phyloP scores from a whole-genome alignment of 2,888 invertebrate species.

The Eilema griseolum region DNA sequence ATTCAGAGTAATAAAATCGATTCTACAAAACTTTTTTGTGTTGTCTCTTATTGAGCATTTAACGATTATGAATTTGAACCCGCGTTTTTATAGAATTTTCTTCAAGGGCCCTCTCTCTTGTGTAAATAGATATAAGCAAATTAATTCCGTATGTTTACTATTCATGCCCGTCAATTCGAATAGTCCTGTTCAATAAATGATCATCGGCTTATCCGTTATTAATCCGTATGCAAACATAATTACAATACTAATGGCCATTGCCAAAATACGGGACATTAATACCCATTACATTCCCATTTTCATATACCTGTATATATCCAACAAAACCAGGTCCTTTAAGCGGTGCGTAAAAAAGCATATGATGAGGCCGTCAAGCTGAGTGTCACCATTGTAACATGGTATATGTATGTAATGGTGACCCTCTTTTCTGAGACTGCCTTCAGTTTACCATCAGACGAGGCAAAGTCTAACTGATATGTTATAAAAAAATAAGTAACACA shows the following conservation, averaged over 20 bases:
- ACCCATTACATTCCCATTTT: no score
- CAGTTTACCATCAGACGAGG: no score
- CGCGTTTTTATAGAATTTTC: neutral
- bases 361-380: no score
- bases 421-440: no score
- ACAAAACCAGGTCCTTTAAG: no score
- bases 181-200: constrained; percentile 7
- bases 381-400: no score
- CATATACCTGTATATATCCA: no score
- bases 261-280: constrained; percentile 22
- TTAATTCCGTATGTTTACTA: neutral
- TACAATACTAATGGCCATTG: constrained; percentile 30
- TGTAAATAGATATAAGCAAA: neutral
- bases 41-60: neutral
- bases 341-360: no score
- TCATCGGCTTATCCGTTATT: constrained; percentile 23
- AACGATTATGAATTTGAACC: neutral
- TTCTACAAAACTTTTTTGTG: neutral
- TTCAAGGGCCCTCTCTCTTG: no score
- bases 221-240: constrained; percentile 27
- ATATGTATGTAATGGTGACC: no score
- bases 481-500: no score
- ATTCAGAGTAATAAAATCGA: neutral
- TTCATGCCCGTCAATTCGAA: constrained; percentile 5
- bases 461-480: no score